Base-by-base conservation (phyloP, 35 echinoderm and acorn worm species). In the Ophiothrix spiculata region DNA sequence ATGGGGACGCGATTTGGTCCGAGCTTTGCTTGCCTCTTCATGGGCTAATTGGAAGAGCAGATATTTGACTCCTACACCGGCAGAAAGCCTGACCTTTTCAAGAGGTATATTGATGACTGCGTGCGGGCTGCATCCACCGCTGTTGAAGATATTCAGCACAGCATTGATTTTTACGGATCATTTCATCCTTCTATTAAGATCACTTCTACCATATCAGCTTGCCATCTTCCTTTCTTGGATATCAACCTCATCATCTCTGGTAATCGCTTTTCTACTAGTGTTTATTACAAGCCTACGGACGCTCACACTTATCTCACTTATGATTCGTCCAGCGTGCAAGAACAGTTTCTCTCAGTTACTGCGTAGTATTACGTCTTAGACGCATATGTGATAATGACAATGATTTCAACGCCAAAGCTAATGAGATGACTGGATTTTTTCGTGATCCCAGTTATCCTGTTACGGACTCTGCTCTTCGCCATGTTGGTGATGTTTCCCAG, bases 21-120 rank as follows among this genome's bases (percentile, higher is more conserved):
- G 1, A 78, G 76, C 32, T 78, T 78, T 78, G 76, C 76, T 78
- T 78, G 38, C 76, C 76, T 78, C 4, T 78, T 34, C 36, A 78
- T 78, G 76, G 76, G 76, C 33, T 78, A 78, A 34, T 39, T 78
- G 33, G 76, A 78, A 78, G 38, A 78, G 25, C 76, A 78, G 25
- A 78, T 78, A 2, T 78, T 36, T 16, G 32, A 78, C 76, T 36
- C 33, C 2, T 78, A 78, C 76, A 78, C 76, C 25, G 33, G 76
- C 33, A 78, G 15, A 4, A 78, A 78, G 36, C 76, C 76, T 4
- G 76, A 78, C 13, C 33, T 78, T 12, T 78, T 78, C 25, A 78
- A 78, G 76, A 78, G 76, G 36, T 78, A 78, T 35, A 78, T 78
- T 36, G 76, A 78, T n/a, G 76, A 78, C 36, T 78, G 56, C 33